phyloP scores from a whole-genome alignment of 2,113 vertebrate species.

The Mustelus asterias region DNA sequence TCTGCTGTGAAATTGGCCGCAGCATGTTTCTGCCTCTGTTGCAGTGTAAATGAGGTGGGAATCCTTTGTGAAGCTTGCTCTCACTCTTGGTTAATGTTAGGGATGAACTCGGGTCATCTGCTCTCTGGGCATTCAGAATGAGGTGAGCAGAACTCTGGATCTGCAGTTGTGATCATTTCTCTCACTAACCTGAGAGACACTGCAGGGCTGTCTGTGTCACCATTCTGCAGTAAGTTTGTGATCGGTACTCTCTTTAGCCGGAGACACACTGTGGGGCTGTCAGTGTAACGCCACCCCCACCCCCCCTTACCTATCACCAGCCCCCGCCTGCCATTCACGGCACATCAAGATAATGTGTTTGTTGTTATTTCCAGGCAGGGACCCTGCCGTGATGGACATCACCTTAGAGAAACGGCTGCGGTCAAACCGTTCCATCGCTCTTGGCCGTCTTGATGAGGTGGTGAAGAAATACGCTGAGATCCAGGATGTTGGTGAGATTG shows the following conservation, averaged over 20 bases:
- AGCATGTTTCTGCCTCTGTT: too few relatives aligned
- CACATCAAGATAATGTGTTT: not conserved
- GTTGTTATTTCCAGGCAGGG: slow-evolving; percentile 45
- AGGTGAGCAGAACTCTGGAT: not conserved
- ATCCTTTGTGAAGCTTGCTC: not conserved
- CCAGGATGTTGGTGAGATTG: slow-evolving; percentile 69
- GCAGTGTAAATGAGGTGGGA: not conserved
- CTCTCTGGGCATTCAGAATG: not conserved
- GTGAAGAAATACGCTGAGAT: slow-evolving; percentile 65
- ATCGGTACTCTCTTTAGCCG: too few relatives aligned
- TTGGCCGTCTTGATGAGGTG: slow-evolving; percentile 66
- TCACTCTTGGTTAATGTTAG: not conserved
- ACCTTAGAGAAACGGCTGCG: slow-evolving; percentile 59
- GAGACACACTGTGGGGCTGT: not conserved
- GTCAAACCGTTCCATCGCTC: slow-evolving; percentile 61
- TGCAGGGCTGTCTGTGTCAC: not conserved
- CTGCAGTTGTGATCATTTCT: too few relatives aligned
- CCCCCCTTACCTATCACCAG: not conserved
- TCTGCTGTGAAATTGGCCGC: too few relatives aligned
- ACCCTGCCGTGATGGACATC: slow-evolving; percentile 65
- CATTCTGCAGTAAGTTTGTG: too few relatives aligned
- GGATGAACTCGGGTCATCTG: not conserved
- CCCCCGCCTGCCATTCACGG: not conserved
- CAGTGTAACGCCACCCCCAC: not conserved
- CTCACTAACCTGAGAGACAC: not conserved